A percentile compares a stretch with the other conserved stretches of the same genome.
Conservation (phyloP, 1,140 invertebrate species). For the Anagrus nilaparvatae region DNA sequence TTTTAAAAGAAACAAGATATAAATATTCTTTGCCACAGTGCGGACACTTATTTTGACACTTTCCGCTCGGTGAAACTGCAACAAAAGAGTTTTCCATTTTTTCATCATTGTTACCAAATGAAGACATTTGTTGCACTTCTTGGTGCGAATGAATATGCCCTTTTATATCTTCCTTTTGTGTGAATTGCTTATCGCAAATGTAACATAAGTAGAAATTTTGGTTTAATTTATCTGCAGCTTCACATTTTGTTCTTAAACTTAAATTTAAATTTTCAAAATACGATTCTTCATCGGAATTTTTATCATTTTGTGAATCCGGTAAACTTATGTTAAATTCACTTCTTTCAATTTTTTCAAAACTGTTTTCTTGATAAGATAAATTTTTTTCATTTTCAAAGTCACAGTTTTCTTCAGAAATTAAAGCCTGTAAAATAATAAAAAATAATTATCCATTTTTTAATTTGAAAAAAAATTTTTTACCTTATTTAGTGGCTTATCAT, state of each 20-base stretch:
- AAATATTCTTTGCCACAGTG: constrained; percentile 40
- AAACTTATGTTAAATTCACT: too few relatives aligned
- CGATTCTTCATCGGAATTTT: constrained; percentile 32
- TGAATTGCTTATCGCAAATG: constrained; percentile 37
- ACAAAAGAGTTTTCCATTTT: constrained; percentile 16
- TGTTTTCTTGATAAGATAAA: too few relatives aligned
- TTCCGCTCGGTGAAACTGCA: constrained; percentile 27
- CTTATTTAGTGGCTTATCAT: too few relatives aligned
- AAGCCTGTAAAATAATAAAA: too few relatives aligned
- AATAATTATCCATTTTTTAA: too few relatives aligned
- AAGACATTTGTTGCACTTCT: constrained; percentile 31
- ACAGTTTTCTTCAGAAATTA: too few relatives aligned
- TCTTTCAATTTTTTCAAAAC: too few relatives aligned
- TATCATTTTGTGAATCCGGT: too few relatives aligned
- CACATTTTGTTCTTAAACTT: constrained; percentile 32
- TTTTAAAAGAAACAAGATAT: constrained; percentile 39
- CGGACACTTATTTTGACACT: constrained; percentile 36
- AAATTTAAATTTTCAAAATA: constrained; percentile 40
- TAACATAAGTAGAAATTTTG: constrained; percentile 38
- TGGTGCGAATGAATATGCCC: constrained; percentile 41
- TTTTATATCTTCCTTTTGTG: constrained; percentile 34
- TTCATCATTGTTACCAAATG: constrained; percentile 26
- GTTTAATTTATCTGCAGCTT: constrained; percentile 26
- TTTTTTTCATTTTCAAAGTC: too few relatives aligned
- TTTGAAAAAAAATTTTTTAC: too few relatives aligned